phyloP scores from a whole-genome alignment of 1,140 invertebrate genomes.

The Cydia amplana region DNA sequence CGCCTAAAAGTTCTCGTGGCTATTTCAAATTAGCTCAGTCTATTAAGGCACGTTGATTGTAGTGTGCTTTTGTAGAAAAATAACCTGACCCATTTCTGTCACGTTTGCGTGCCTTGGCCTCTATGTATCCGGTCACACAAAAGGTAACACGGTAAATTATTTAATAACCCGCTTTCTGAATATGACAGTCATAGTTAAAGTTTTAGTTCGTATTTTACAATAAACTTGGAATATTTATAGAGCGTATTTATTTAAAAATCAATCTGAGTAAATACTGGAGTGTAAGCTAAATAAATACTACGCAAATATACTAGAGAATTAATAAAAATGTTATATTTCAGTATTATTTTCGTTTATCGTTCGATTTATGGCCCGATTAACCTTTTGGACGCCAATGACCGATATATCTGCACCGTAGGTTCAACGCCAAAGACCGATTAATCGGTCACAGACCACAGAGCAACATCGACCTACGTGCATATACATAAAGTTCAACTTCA shows the following conservation, averaged over 20 bases:
- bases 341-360: too few species aligned
- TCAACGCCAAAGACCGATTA: too few species aligned
- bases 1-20: background rate
- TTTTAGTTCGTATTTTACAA: background rate
- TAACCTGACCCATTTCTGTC: slow-evolving; percentile 12
- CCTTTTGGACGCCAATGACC: too few species aligned
- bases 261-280: background rate
- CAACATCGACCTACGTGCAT: too few species aligned
- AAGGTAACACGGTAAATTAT: slow-evolving; percentile 24
- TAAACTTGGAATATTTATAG: background rate
- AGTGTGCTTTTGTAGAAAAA: slow-evolving; percentile 13
- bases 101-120: slow-evolving; percentile 5
- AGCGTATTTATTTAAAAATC: too few species aligned
- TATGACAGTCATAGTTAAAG: background rate
- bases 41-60: background rate
- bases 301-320: too few species aligned
- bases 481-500: too few species aligned
- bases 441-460: too few species aligned
- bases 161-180: slow-evolving; percentile 13
- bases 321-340: too few species aligned
- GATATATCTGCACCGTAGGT: too few species aligned
- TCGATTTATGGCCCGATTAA: too few species aligned
- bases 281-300: too few species aligned
- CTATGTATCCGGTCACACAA: slow-evolving; percentile 25
- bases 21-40: background rate